Percentiles rank a stretch among this genome's conserved stretches.
These are phyloP conservation scores for Chiloscyllium plagiosum DNA, from an alignment of 2,113 vertebrate species.

Conservation along the genomic window DNA sequence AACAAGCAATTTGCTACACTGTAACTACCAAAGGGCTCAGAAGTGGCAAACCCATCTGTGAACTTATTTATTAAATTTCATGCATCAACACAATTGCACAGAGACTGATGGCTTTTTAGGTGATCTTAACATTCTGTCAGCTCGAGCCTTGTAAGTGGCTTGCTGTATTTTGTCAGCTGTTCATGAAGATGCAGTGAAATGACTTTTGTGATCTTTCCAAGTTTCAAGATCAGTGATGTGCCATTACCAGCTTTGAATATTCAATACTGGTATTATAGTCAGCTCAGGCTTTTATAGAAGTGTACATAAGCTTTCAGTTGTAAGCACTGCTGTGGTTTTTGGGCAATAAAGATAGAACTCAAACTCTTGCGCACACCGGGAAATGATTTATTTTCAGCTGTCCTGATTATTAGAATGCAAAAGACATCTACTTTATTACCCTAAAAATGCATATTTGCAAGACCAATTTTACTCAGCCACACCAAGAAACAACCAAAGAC, in stretches of 20 bases:
- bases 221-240: not conserved
- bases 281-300: not conserved
- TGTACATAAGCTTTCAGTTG: not conserved
- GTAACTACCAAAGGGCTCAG: not conserved
- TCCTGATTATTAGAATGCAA: conserved; percentile 17
- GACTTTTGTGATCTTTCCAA: not conserved
- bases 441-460: not conserved
- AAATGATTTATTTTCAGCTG: conserved; percentile 29
- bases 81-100: not conserved
- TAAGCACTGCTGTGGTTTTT: not conserved
- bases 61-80: not conserved
- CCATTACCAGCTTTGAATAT: not conserved
- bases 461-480: conserved; percentile 14
- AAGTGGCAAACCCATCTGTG: not conserved
- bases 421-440: not conserved
- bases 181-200: not conserved
- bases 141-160: not conserved
- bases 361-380: not conserved
- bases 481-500: conserved; percentile 15
- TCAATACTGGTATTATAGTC: not conserved
- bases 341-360: not conserved
- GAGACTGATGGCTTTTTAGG: not conserved
- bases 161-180: conserved; percentile 8
- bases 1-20: not conserved
- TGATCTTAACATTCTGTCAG: not conserved